These are phyloP conservation scores for Rhizoglyphus robini DNA, from an alignment of 1,140 invertebrate genomes.

Conservation along the genomic window DNA sequence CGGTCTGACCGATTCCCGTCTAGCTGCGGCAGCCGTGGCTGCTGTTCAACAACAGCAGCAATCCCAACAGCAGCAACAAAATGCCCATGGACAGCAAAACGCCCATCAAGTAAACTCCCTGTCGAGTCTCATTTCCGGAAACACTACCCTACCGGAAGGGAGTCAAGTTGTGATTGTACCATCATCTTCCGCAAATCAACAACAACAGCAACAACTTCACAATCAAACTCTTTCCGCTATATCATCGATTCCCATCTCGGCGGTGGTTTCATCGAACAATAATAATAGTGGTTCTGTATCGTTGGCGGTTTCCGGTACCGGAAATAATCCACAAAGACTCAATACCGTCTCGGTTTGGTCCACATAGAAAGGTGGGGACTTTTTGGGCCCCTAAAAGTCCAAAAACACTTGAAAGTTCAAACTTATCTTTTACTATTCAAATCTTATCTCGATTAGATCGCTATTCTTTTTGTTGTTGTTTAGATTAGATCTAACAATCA, in stretches of 20 bases:
- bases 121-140: no score
- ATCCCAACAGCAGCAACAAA: neutral
- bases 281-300: neutral
- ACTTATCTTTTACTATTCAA: neutral
- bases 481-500: no score
- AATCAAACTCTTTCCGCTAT: neutral
- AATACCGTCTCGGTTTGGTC: conserved; percentile 15
- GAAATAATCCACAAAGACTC: neutral
- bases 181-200: neutral
- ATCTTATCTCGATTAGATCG: neutral
- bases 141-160: neutral
- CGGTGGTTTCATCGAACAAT: neutral
- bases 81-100: neutral
- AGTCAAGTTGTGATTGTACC: neutral
- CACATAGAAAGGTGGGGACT: no score
- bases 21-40: neutral
- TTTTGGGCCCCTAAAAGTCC: no score
- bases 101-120: neutral
- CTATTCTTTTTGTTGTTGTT: neutral
- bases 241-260: neutral
- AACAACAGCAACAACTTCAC: neutral
- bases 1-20: no score
- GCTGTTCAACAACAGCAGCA: neutral
- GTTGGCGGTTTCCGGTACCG: neutral
- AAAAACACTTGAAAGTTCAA: neutral